These are phyloP conservation scores for Sarcophaga rosellei DNA, from an alignment of 2,888 invertebrate genomes.

Conservation along the genomic window DNA sequence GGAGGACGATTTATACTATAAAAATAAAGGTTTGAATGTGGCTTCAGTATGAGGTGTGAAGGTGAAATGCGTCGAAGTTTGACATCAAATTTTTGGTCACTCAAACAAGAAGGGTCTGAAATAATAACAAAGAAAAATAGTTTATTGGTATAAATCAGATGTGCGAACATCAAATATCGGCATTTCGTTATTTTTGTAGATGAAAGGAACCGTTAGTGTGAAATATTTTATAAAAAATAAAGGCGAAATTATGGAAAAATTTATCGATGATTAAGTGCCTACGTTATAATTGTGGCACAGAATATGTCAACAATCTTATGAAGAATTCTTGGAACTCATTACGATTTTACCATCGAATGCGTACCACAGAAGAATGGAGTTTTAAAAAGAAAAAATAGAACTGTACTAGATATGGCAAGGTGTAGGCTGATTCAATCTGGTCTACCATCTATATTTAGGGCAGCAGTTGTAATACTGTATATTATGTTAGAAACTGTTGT, in stretches of 20 bases:
- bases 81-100: constrained; percentile 54
- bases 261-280: constrained; percentile 69
- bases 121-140: constrained; percentile 17
- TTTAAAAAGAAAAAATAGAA: constrained; percentile 68
- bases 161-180: no score
- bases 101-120: constrained; percentile 57
- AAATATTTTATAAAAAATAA: constrained; percentile 63
- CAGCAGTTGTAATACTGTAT: no score
- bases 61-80: constrained; percentile 23
- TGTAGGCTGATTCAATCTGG: constrained; percentile 70
- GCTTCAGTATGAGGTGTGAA: neutral
- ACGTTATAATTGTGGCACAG: constrained; percentile 72
- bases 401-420: constrained; percentile 71
- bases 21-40: neutral
- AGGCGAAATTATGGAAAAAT: constrained; percentile 51
- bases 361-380: constrained; percentile 70
- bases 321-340: constrained; percentile 70
- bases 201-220: constrained; percentile 60
- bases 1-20: constrained; percentile 11
- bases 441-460: no score
- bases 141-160: neutral
- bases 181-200: no score
- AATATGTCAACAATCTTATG: constrained; percentile 65
- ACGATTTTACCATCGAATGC: constrained; percentile 69
- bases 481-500: no score